Base-by-base conservation (phyloP, 2,888 invertebrate species). In the Tetheella fluctuosa region DNA sequence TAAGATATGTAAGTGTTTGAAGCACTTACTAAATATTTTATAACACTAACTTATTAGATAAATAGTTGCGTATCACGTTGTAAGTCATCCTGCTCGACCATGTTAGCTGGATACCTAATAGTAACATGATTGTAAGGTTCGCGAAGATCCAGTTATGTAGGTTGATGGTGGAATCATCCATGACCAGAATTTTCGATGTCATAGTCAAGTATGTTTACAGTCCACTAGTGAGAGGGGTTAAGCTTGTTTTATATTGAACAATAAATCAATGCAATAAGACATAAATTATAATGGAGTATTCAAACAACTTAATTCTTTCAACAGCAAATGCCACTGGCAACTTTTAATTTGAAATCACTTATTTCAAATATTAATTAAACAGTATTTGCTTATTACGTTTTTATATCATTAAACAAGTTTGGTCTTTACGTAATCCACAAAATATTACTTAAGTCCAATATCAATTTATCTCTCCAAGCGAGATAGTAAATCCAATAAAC, bases 1-100 rank as follows among this genome's bases (percentile, higher is more conserved):
- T 89, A 89, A 88, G 86, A 66, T 84, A 82, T 73, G 64, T 79
- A 79, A 80, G 83, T 85, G 86, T 86, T 85, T 75, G 73, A 78
- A 81, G 85, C 85, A 86, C 86, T 79, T 80, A 80, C 77, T 70
- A 71, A 73, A 80, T 72, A 81, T 83, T 83, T 83, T 83, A 80
- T 78, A 78, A 75, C 79, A 79, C 81, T 79, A 79, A 80, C 79
- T 74, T 79, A 76, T 80, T 69, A 65, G 59, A 62, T 62, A 65
- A 61, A 71, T 79, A 77, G 81, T 76, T 73, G 80, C 75, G 69
- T 81, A 71, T 80, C 83, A 79, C 81, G 73, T 76, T 65, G 54
- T 68, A 68, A 66, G 20, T 60, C 59, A 60, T 57, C 57, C 56
- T 28, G 17, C 52, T 37, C 28, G 52, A 34, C 52, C 58, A 61